Evolutionary conservation across 2,888 invertebrate species (phyloP).

Genomic region (Amiota communis): DNA sequence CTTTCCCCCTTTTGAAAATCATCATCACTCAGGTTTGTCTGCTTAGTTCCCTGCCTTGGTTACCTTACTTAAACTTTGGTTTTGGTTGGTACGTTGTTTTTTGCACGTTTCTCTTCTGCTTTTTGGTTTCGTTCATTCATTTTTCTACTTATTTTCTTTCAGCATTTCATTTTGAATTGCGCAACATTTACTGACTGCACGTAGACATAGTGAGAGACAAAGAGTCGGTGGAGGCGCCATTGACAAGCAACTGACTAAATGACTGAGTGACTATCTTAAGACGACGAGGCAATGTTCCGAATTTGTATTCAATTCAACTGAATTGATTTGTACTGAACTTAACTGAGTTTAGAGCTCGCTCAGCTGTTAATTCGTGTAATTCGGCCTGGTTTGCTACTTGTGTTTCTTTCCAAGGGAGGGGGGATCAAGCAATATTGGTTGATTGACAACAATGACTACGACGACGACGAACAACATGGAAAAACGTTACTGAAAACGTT

Average conservation of each 20-base stretch:
- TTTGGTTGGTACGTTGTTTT: constrained; percentile 13
- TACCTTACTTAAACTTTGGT: constrained; percentile 38
- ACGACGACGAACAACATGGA: background rate
- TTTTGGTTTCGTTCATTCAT: constrained; percentile 14
- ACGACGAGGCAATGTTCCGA: no score
- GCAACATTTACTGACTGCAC: constrained; percentile 45
- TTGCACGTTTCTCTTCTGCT: constrained; percentile 43
- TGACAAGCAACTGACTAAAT: no score
- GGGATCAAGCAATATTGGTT: background rate
- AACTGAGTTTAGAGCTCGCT: background rate
- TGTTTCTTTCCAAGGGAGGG: no score
- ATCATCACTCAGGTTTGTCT: constrained; percentile 16
- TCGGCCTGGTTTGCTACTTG: no score
- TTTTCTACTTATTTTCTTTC: constrained; percentile 46
- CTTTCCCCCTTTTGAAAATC: background rate
- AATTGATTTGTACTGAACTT: no score
- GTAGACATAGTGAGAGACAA: constrained; percentile 19
- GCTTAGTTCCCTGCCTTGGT: constrained; percentile 31
- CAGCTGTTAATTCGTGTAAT: background rate
- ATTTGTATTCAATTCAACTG: no score
- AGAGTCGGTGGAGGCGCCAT: no score
- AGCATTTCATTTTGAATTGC: constrained; percentile 43
- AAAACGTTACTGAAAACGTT: background rate
- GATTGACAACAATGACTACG: background rate
- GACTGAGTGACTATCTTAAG: no score